Base-by-base conservation (phyloP, 2,797 vertebrate species). In the Eupleurogrammus muticus region DNA sequence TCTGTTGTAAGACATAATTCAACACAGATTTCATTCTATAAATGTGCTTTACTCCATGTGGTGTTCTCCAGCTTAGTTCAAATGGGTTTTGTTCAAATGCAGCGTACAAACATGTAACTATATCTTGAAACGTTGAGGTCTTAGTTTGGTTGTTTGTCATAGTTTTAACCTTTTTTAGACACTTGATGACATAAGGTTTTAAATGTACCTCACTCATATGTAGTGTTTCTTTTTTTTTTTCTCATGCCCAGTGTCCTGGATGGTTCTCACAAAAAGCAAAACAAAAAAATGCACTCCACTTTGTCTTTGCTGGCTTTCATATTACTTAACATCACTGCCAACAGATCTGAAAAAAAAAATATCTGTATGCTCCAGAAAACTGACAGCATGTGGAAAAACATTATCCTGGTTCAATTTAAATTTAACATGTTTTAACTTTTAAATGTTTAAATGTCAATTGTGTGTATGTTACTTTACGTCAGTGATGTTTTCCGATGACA, bases 31-130 rank as follows among this genome's bases (percentile, higher is more conserved):
- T 81, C 35, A 66, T 77, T 65, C 66, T 60, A 60, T 65, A 59
- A 67, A 69, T 82, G 70, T 81, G 20, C 23, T 84, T 77, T 65
- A 66, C 47, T 79, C 67, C 57, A 40, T 67, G 69, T 72, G 57
- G 62, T 47, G 47, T 76, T 70, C 50, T 59, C 20, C 44, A 28
- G 16, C 7, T 64, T 66, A 5, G n/a, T 69, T 53, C 47, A 17
- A 21, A 38, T 50, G 16, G 28, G 21, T 51, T 80, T 46, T 70
- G 21, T 61, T 80, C 11, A 64, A 65, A 71, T 73, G 38, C 68
- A 76, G 20, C 49, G 61, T 24, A 65, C 12, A 54, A 62, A 65
- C 58, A 35, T 46, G 9, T 70, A 65, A 51, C 17, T 42, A 34
- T 28, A 53, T 61, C 28, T 63, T 60, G 47, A 23, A 21, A 64